A percentile compares a stretch with the other conserved stretches of the same genome.
These are phyloP conservation scores for Agrochola lychnidis DNA, from an alignment of 2,888 invertebrate genomes.

Conservation along the genomic window DNA sequence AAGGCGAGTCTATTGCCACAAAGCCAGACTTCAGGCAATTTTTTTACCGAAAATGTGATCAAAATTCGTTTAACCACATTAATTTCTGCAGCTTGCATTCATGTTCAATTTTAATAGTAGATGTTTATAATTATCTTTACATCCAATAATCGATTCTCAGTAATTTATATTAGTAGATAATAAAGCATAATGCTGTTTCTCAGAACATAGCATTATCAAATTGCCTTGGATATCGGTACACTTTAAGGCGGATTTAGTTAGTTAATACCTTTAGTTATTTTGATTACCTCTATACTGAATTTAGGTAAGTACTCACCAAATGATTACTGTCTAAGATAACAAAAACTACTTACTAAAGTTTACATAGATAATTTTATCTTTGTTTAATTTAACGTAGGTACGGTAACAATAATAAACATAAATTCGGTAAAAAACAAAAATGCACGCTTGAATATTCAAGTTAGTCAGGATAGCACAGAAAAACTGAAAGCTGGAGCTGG, in stretches of 20 bases:
- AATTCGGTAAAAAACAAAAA: not conserved
- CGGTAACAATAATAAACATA: not conserved
- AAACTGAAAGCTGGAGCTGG: not conserved
- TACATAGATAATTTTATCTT: not conserved
- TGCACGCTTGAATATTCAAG: not conserved
- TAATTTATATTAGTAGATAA: constrained; percentile 26
- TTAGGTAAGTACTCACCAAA: not conserved
- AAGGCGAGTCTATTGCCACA: not conserved
- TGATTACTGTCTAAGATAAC: constrained; percentile 1
- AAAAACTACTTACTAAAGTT: not conserved
- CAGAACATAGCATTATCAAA: constrained; percentile 45
- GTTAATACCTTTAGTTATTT: constrained; percentile 28
- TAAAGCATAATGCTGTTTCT: constrained; percentile 51
- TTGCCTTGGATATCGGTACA: constrained; percentile 36
- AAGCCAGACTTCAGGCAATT: not conserved
- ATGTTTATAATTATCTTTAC: constrained; percentile 40
- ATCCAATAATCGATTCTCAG: constrained; percentile 34
- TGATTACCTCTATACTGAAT: constrained; percentile 10
- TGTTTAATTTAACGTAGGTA: not conserved
- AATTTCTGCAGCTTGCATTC: not conserved
- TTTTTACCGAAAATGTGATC: not conserved
- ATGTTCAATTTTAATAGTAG: constrained; percentile 10
- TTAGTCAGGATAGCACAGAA: not conserved
- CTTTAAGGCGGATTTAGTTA: constrained; percentile 9
- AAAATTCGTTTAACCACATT: not conserved